Evolutionary conservation across 2,797 vertebrate genomes (phyloP), one percentile per base, ranked within the genome.

Genomic region (Paedocypris micromegethes): DNA sequence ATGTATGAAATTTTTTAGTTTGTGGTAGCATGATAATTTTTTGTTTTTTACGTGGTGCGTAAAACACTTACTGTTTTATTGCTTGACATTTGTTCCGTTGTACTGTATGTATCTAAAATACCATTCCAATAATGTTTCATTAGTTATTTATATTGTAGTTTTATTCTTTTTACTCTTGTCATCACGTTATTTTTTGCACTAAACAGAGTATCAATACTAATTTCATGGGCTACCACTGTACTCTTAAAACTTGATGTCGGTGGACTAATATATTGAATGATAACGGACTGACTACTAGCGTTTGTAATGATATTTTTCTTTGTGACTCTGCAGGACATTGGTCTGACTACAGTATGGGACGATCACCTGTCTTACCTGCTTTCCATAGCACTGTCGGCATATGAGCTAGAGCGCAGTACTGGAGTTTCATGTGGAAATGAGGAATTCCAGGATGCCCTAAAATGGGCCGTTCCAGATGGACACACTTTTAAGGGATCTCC

Each of bases 401-500:
- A 98, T 47, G 97, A 99, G 84, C 89, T 93, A 1, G 96, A 99
- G 77, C 92, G 95, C 53, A 89, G 90, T 41, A 92, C 90, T 0
- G 87, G 95, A 3, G 80, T 97, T 72, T 94, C 93, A 64, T 92
- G 92, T 23, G 97, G 95, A 72, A 98, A 97, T 37, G 95, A 97
- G 75, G 96, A 99, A 82, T 99, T 99, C 82, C 95, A 99, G 77
- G 97, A 99, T 55, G 93, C 94, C 0, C 88, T 98, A 58, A 89
- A 93, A 79, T 91, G 94, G 80, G 93, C 92, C 0, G 94, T 99
- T 6, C 95, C 97, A 0, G 94, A 96, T 2, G 95, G 96, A 46
- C 97, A 98, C 83, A 99, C 96, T 2, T 98, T 98, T 82, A 99
- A 98, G 87, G 97, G 94, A 44, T 98, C 98, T 81, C 97, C 97